phyloP scores from a whole-genome alignment of 2,888 invertebrate species.

The Bombylius major region DNA sequence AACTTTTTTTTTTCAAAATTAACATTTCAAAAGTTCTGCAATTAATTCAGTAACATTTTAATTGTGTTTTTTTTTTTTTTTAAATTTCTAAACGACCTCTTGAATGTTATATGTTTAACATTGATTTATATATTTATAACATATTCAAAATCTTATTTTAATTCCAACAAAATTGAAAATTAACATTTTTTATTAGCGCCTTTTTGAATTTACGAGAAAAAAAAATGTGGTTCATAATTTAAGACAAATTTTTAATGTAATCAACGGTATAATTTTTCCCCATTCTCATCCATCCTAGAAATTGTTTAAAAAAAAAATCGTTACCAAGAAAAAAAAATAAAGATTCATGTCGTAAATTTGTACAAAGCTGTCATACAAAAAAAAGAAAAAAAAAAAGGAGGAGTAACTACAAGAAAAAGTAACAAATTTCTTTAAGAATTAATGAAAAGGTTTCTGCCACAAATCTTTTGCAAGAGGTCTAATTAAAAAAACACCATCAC shows the following conservation, averaged over 20 bases:
- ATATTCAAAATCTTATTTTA: too few relatives aligned
- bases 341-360: background rate
- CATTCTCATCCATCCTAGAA: too few relatives aligned
- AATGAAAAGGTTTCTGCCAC: conserved; percentile 1
- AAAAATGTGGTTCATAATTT: background rate
- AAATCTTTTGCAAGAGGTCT: conserved; percentile 2
- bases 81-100: too few relatives aligned
- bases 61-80: too few relatives aligned
- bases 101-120: too few relatives aligned
- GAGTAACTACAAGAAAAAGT: background rate
- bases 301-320: too few relatives aligned
- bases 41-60: too few relatives aligned
- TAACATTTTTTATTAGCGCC: too few relatives aligned
- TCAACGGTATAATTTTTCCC: background rate
- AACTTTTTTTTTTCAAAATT: too few relatives aligned
- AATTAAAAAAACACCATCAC: conserved; percentile 4
- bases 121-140: too few relatives aligned
- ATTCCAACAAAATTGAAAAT: too few relatives aligned
- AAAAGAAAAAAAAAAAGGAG: background rate
- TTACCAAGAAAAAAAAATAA: background rate
- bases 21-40: too few relatives aligned
- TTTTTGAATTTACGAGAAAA: background rate
- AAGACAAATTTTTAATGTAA: background rate
- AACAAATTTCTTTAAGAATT: background rate
- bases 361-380: background rate